phyloP scores from a whole-genome alignment of 2,888 invertebrate species.

The Macrosiphum euphorbiae region DNA sequence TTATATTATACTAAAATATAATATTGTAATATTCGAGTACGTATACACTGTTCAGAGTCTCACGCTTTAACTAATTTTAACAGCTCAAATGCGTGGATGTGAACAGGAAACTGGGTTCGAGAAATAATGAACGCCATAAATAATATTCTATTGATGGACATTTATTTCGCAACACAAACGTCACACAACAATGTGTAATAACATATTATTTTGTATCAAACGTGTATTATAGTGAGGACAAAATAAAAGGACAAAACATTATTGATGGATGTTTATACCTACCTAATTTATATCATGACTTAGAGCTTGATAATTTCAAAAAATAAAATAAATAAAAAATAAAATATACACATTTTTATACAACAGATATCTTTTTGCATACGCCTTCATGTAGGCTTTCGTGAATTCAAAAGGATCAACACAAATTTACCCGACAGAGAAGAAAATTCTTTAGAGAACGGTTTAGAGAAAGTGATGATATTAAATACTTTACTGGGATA shows the following conservation, averaged over 20 bases:
- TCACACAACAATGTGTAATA: background rate
- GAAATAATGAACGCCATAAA: background rate
- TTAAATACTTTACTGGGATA: background rate
- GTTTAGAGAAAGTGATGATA: background rate
- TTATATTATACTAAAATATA: background rate
- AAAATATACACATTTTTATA: background rate
- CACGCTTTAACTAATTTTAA: background rate
- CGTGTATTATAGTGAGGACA: background rate
- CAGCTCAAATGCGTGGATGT: background rate
- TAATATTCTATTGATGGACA: background rate
- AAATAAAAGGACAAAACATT: background rate
- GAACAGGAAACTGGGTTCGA: background rate
- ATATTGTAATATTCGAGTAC: background rate
- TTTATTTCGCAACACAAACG: background rate
- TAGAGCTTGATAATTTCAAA: background rate
- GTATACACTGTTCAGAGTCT: background rate
- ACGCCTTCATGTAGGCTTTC: background rate
- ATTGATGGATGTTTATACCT: background rate
- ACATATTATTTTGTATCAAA: background rate
- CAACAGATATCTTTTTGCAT: background rate
- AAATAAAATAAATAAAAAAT: background rate
- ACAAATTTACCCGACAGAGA: background rate
- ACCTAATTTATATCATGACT: background rate
- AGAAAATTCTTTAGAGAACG: background rate
- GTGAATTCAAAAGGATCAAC: background rate